Evolutionary conservation across 2,888 invertebrate genomes (phyloP).

Genomic region (Chrysotoxum bicinctum): DNA sequence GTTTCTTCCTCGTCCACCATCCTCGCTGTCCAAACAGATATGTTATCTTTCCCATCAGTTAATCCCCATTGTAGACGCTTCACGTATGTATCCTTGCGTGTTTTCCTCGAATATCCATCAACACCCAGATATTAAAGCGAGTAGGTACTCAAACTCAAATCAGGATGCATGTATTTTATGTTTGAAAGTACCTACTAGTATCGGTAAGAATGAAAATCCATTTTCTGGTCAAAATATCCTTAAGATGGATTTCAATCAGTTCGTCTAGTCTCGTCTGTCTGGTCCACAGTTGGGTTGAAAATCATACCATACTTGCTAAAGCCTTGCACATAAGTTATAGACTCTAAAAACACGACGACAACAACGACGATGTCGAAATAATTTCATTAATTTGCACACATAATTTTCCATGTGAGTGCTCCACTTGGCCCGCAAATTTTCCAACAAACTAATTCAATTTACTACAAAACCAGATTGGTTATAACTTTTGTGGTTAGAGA

Average conservation of each 20-base stretch:
- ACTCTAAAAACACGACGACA: neutral
- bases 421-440: slow-evolving; percentile 54
- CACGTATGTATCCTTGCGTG: neutral
- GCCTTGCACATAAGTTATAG: neutral
- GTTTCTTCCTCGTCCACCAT: neutral
- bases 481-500: neutral
- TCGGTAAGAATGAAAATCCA: slow-evolving; percentile 31
- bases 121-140: neutral
- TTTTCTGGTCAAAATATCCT: slow-evolving; percentile 43
- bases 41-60: slow-evolving; percentile 1
- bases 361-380: slow-evolving; percentile 25
- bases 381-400: slow-evolving; percentile 69
- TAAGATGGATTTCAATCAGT: slow-evolving; percentile 49
- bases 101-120: slow-evolving; percentile 6
- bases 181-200: neutral
- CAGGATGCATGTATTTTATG: neutral
- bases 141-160: neutral
- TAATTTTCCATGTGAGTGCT: slow-evolving; percentile 70
- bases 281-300: neutral
- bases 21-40: neutral
- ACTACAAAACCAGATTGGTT: slow-evolving; percentile 44
- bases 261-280: slow-evolving; percentile 3
- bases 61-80: neutral
- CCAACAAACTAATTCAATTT: slow-evolving; percentile 67
- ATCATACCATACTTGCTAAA: neutral